phyloP scores from a whole-genome alignment of 2,797 vertebrate genomes.

The Erethizon dorsatum region DNA sequence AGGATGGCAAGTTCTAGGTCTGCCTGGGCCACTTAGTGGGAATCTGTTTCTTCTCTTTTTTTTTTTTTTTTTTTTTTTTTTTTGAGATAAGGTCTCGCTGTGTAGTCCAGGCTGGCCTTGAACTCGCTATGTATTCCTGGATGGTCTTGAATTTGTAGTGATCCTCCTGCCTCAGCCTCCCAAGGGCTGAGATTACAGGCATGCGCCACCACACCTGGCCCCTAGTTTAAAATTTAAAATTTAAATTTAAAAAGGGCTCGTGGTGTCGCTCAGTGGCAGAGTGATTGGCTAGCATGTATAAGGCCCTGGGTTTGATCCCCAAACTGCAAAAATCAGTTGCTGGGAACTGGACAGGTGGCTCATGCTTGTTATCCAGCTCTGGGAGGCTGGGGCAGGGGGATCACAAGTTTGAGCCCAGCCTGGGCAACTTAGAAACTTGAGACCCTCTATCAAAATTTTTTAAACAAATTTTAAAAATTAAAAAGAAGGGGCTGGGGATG shows the following conservation, averaged over 20 bases:
- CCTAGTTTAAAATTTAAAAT: not conserved
- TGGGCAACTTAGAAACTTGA: not conserved
- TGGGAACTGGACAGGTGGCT: not conserved
- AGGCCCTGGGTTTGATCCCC: not conserved
- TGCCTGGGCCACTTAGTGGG: not conserved
- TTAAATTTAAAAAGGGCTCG: not conserved
- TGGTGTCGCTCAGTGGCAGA: not conserved
- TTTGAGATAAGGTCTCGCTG: not conserved
- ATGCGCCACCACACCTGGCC: not conserved
- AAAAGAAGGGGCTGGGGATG: not conserved
- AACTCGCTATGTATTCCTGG: not conserved
- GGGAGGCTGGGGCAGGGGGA: not conserved
- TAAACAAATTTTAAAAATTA: not conserved
- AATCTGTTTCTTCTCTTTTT: not conserved
- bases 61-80: not conserved
- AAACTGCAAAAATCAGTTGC: not conserved
- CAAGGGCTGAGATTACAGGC: not conserved
- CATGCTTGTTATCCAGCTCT: not conserved
- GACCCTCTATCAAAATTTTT: not conserved
- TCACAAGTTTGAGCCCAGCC: not conserved
- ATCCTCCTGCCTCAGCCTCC: not conserved
- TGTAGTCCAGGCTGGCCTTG: not conserved
- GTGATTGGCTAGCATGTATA: not conserved
- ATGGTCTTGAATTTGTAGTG: not conserved
- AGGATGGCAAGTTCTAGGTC: not conserved